Percentiles rank a stretch among this genome's conserved stretches.
Evolutionary conservation across 2,113 vertebrate species (phyloP).

Genomic region (Pygoscelis adeliae): DNA sequence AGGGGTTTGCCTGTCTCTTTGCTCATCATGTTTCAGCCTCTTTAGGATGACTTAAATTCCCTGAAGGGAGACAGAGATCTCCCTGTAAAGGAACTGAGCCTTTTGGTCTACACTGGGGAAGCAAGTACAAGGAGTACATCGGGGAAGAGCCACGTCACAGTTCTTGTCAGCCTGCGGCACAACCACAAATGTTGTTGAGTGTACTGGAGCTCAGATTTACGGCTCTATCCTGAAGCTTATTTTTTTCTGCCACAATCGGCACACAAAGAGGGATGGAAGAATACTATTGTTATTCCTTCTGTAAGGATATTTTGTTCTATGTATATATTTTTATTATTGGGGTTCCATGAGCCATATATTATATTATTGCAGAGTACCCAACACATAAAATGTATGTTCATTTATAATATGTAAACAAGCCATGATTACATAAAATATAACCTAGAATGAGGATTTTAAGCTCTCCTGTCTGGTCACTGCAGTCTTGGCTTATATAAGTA

Average conservation of each 20-base stretch:
- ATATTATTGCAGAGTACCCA: background rate
- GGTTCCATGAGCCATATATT: background rate
- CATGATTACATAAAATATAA: background rate
- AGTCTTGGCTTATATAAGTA: background rate
- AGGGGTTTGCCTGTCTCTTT: background rate
- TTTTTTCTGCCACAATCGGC: background rate
- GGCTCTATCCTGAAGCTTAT: background rate
- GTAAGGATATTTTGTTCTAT: background rate
- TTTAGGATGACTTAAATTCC: background rate
- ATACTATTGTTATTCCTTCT: background rate
- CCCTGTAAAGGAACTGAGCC: background rate
- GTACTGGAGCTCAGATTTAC: background rate
- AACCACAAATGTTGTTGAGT: background rate
- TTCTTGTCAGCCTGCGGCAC: background rate
- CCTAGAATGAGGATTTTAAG: background rate
- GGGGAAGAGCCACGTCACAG: background rate
- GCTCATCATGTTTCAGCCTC: background rate
- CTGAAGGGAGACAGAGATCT: background rate
- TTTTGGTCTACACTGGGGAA: background rate
- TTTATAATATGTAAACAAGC: background rate
- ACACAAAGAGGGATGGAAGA: background rate
- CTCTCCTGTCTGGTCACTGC: background rate
- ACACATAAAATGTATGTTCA: rapidly evolving
- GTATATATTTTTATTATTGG: background rate
- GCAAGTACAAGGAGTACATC: background rate